phyloP scores from a whole-genome alignment of 2,888 invertebrate species.

The Tholera decimalis region DNA sequence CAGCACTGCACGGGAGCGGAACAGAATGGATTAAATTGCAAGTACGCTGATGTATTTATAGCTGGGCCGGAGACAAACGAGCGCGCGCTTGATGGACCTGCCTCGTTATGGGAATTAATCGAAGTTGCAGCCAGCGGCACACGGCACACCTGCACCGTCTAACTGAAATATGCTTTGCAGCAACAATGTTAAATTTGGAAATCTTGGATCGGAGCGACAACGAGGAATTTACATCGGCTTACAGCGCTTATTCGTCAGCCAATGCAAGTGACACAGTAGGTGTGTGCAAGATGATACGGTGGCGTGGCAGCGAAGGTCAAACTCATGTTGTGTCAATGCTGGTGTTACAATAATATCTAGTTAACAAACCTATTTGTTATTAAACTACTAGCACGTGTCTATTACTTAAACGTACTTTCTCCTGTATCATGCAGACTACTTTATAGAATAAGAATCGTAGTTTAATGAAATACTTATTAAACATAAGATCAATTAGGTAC shows the following conservation, averaged over 20 bases:
- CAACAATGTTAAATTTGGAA: conserved; percentile 67
- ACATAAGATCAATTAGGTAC: no score
- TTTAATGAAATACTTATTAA: conserved; percentile 11
- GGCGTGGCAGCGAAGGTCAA: conserved; percentile 51
- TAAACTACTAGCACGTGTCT: neutral
- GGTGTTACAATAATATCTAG: conserved; percentile 38
- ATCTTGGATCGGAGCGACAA: conserved; percentile 54
- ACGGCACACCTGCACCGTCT: conserved; percentile 87
- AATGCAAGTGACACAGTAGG: conserved; percentile 44
- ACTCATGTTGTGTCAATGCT: conserved; percentile 48
- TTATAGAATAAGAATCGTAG: neutral
- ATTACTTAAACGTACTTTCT: neutral
- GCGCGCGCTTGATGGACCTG: conserved; percentile 89
- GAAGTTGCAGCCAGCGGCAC: conserved; percentile 87
- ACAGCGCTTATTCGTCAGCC: conserved; percentile 39
- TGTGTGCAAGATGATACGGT: conserved; percentile 44
- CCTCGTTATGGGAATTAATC: conserved; percentile 91
- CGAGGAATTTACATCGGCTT: conserved; percentile 33
- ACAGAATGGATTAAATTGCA: conserved; percentile 90
- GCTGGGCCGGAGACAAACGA: conserved; percentile 90
- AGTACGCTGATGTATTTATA: conserved; percentile 91
- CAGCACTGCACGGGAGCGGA: conserved; percentile 80
- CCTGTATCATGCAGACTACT: neutral
- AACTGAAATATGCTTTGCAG: conserved; percentile 84
- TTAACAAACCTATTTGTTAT: neutral